These are phyloP conservation scores for Pseudopodoces humilis DNA, from an alignment of 2,113 vertebrate genomes.

Conservation along the genomic window DNA sequence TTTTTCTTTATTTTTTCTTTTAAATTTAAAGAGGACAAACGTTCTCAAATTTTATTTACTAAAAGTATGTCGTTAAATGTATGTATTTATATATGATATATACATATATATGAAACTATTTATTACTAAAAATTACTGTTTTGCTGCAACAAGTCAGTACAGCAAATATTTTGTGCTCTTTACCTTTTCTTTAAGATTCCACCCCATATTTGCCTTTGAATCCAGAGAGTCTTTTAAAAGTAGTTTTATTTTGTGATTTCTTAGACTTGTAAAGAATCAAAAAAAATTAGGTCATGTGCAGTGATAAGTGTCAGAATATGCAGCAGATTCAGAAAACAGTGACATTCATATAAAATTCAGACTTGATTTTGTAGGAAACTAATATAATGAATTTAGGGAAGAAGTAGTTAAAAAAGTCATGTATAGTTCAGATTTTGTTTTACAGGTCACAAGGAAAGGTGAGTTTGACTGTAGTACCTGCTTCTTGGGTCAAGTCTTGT, in stretches of 20 bases:
- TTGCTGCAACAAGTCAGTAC: neutral
- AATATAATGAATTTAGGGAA: neutral
- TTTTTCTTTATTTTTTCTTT: neutral
- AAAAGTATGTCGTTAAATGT: neutral
- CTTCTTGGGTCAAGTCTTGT: neutral
- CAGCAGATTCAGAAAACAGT: neutral
- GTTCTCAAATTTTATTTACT: neutral
- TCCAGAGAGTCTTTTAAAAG: neutral
- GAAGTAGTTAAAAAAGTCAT: neutral
- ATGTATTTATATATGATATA: neutral
- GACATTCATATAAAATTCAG: neutral
- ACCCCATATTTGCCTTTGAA: neutral
- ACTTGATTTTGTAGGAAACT: neutral
- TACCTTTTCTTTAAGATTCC: neutral
- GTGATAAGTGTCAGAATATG: neutral
- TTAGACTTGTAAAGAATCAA: neutral
- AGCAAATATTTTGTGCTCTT: neutral
- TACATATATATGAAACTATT: neutral
- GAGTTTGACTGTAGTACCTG: neutral
- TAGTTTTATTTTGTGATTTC: neutral
- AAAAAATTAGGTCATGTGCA: neutral
- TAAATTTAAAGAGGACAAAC: neutral
- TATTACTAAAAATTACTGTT: neutral
- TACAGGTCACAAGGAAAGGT: neutral
- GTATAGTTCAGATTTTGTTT: rapidly evolving